Evolutionary conservation across 2,888 invertebrate genomes (phyloP), one percentile per base, ranked within the genome.

Genomic region (Globia sparganii): DNA sequence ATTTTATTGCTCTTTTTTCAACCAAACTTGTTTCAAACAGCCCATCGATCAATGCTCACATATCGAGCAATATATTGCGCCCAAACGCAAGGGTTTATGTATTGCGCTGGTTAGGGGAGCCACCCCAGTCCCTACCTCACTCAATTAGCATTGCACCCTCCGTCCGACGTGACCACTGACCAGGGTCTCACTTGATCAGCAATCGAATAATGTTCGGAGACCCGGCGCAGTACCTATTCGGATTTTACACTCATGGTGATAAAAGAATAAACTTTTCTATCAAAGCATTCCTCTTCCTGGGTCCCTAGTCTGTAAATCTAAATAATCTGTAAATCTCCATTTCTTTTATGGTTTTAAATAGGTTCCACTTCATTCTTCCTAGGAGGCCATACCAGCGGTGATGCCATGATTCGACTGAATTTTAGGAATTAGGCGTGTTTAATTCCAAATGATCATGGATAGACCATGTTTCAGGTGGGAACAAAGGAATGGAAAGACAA

Each of bases 111-210:
- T 49, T 40, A 70, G 85, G 88, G 87, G 83, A 67, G 67, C 34
- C 56, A 21, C 81, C 68, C 62, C 61, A 31, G 78, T 21, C 78
- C 58, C 58, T 21, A 81, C 58, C 58, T 81, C 62, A 69, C 76
- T 73, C 84, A 81, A 87, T 85, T 85, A 88, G 76, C 58, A 59
- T 62, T 34, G 78, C 80, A 83, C 87, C 87, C 87, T 75, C 82
- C 56, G 37, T 65, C 68, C 75, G 68, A 85, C 77, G 85, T 80
- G 88, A 76, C 75, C 28, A 66, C n/a, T n/a, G n/a, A n/a, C n/a
- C n/a, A 62, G 71, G 40, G 61, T 40, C 58, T 53, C 21, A 61
- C 28, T 78, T 58, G 59, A 73, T 70, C 78, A 59, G 34, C 28
- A 37, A 49, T 25, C 59, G 43, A 56, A 64, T 43, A 31, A 25